These are phyloP conservation scores for Grammomys dolichurus DNA, from an alignment of 2,113 vertebrate species.

Conservation along the genomic window DNA sequence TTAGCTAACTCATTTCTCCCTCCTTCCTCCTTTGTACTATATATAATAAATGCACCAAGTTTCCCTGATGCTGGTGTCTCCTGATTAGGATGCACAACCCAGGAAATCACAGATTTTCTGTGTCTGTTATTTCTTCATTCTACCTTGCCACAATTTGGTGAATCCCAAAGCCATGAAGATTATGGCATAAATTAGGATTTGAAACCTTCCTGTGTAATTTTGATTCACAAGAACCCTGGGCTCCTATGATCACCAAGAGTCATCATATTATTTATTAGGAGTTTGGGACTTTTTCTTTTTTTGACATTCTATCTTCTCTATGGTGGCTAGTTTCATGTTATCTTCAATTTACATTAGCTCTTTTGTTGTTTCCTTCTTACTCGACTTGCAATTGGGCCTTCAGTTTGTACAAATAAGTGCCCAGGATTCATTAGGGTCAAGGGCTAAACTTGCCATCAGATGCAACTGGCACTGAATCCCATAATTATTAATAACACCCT, in stretches of 20 bases:
- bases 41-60: background rate
- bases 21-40: background rate
- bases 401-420: background rate
- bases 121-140: background rate
- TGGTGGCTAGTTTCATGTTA: background rate
- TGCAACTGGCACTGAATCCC: fast-evolving
- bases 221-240: background rate
- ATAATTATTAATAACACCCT: background rate
- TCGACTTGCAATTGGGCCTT: background rate
- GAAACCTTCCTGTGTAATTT: background rate
- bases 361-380: background rate
- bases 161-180: background rate
- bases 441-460: background rate
- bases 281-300: background rate
- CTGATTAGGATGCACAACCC: background rate
- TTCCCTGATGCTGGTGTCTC: background rate
- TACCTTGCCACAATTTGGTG: background rate
- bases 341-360: background rate
- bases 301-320: background rate
- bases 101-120: background rate
- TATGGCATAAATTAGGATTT: background rate
- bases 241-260: background rate
- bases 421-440: background rate
- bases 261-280: background rate
- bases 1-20: background rate